Conservation (phyloP, 2,888 invertebrate genomes). For the Drosophila barbarae region DNA sequence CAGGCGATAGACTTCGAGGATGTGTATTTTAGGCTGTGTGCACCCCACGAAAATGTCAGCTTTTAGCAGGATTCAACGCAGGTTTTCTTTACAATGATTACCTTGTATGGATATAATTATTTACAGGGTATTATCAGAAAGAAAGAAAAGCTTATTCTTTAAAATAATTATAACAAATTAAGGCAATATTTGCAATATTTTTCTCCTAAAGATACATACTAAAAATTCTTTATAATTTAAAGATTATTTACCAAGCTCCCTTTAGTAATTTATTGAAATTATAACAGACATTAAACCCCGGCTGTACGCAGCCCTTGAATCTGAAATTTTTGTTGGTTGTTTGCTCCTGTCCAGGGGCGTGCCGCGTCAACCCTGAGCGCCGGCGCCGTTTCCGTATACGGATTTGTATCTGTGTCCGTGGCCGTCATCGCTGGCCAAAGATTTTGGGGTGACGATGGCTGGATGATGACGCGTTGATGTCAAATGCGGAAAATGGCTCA, state of each 20-base stretch:
- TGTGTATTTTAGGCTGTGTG: slow-evolving; percentile 34
- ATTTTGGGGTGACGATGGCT: slow-evolving; percentile 42
- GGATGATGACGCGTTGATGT: slow-evolving; percentile 64
- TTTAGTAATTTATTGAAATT: not conserved
- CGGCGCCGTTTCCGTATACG: slow-evolving; percentile 40
- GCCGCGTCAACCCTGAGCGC: slow-evolving; percentile 46
- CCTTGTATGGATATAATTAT: too few species aligned
- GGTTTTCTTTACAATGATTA: not conserved
- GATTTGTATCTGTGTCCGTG: slow-evolving; percentile 36
- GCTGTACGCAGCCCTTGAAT: not conserved
- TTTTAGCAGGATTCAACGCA: not conserved
- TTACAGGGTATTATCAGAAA: not conserved
- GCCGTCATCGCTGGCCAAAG: slow-evolving; percentile 34
- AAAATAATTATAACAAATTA: not conserved
- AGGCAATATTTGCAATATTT: not conserved
- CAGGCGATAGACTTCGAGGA: slow-evolving; percentile 68
- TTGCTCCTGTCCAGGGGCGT: slow-evolving; percentile 40
- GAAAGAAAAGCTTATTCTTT: too few species aligned
- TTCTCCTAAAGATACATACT: not conserved
- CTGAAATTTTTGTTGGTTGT: slow-evolving; percentile 24
- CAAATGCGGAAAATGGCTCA: slow-evolving; percentile 52
- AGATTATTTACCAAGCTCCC: not conserved
- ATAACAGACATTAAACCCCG: not conserved
- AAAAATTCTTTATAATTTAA: not conserved
- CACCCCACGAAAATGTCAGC: slow-evolving; percentile 49